phyloP scores from a whole-genome alignment of 2,888 invertebrate species.

The Phorcus lineatus region DNA sequence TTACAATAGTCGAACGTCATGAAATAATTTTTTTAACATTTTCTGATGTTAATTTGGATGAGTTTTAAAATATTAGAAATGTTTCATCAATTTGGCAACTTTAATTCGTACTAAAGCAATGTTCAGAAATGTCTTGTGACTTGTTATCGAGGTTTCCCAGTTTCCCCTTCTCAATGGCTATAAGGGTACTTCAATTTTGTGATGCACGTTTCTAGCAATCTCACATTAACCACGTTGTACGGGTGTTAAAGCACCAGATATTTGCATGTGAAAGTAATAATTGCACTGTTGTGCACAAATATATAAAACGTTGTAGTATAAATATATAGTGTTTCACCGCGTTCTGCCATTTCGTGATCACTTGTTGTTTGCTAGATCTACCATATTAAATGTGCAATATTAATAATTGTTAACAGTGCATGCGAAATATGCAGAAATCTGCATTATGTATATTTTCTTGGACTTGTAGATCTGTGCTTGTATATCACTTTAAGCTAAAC shows the following conservation, averaged over 20 bases:
- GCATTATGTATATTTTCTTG: neutral
- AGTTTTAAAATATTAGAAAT: no score
- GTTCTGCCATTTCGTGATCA: neutral
- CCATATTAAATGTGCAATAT: constrained; percentile 21
- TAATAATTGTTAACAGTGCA: constrained; percentile 11
- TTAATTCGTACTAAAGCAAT: no score
- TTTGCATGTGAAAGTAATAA: neutral
- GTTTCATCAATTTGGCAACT: no score
- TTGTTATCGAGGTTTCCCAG: no score
- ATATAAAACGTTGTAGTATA: neutral
- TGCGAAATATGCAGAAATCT: constrained; percentile 8
- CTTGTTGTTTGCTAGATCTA: neutral
- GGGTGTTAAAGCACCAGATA: neutral
- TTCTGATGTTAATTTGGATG: no score
- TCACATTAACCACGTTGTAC: neutral
- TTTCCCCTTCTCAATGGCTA: neutral
- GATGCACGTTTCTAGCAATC: constrained; percentile 12
- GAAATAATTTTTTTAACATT: no score
- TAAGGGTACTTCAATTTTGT: neutral
- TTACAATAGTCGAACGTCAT: no score
- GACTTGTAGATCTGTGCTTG: constrained; percentile 15
- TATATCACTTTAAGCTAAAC: no score
- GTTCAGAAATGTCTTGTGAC: no score
- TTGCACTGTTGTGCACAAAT: neutral
- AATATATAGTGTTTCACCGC: neutral